These are phyloP conservation scores for Xanthorhoe spadicearia DNA, from an alignment of 2,888 invertebrate species.

Conservation along the genomic window DNA sequence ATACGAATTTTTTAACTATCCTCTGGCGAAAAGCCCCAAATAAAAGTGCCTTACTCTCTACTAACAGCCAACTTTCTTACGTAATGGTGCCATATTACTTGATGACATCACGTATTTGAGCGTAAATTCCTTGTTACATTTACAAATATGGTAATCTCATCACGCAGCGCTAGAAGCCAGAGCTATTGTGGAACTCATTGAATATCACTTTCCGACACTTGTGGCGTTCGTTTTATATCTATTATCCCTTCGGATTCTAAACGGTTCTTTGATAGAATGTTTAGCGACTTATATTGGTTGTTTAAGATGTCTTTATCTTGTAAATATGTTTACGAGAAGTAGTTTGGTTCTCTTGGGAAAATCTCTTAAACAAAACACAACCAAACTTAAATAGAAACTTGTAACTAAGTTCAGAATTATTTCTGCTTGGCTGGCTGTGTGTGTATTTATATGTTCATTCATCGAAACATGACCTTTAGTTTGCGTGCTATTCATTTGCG, in stretches of 20 bases:
- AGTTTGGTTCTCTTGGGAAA: too few species aligned
- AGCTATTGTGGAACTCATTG: neutral
- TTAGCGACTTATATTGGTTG: neutral
- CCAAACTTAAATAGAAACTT: too few species aligned
- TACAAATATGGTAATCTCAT: neutral
- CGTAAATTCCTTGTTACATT: neutral
- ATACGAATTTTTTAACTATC: too few species aligned
- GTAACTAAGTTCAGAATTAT: too few species aligned
- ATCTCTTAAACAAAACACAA: too few species aligned
- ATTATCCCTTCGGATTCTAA: neutral
- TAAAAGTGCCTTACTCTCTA: neutral
- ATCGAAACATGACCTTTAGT: too few species aligned
- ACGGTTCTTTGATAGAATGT: neutral
- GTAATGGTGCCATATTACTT: neutral
- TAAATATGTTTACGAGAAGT: too few species aligned
- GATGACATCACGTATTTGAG: too few species aligned
- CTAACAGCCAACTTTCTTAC: neutral
- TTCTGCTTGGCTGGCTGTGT: too few species aligned
- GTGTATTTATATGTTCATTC: too few species aligned
- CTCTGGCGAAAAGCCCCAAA: neutral
- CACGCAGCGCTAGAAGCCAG: neutral
- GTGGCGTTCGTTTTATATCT: neutral
- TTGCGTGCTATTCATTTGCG: too few species aligned
- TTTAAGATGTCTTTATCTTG: neutral
- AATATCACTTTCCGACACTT: neutral